Evolutionary conservation across 64 coral and sea anemone genomes (phyloP), one percentile per base, ranked within the genome.

Genomic region (Cladopsammia gracilis): DNA sequence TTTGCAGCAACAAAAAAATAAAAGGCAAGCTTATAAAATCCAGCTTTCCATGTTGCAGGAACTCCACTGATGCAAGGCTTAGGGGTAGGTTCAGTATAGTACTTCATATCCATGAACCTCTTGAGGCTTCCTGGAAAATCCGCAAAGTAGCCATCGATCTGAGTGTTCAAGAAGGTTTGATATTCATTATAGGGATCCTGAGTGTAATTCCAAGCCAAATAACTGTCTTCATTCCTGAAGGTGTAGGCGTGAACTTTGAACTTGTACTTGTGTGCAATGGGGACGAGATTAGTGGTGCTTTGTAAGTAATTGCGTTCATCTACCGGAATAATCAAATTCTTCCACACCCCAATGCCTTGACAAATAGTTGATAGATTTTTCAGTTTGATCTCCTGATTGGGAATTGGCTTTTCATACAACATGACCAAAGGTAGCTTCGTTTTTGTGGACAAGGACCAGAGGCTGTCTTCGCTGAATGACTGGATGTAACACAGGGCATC

Each of bases 161-260:
- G 34, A 68, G 22, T 20, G 11, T 84, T 49, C 18, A 84, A 68
- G 45, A 84, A 84, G 10, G 60, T 68, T 84, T 84, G 7, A 51
- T 84, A 84, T 4, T 84, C 80, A 22, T 66, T 84, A 8, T 67
- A 84, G 4, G 62, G 80, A 67, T 84, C 80, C 45, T 84, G 62
- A 49, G 44, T 84, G 80, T 84, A 84, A 84, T 84, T 84, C 80
- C 80, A 84, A 3, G 80, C 80, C 80, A 84, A 68, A 24, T 84
- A 84, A 5, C 12, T 84, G 44, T 68, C 42, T 20, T 84, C 80
- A n/a, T 84, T 84, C 45, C 80, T 84, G 20, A 84, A 84, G 42
- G 80, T 84, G 61, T 25, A 84, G 2, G 80, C 20, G 46, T 84
- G 80, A 23, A 84, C 80, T 43, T 67, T 67, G 0, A 84, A 46